phyloP scores from a whole-genome alignment of 2,113 vertebrate genomes.

The Pungitius pungitius region DNA sequence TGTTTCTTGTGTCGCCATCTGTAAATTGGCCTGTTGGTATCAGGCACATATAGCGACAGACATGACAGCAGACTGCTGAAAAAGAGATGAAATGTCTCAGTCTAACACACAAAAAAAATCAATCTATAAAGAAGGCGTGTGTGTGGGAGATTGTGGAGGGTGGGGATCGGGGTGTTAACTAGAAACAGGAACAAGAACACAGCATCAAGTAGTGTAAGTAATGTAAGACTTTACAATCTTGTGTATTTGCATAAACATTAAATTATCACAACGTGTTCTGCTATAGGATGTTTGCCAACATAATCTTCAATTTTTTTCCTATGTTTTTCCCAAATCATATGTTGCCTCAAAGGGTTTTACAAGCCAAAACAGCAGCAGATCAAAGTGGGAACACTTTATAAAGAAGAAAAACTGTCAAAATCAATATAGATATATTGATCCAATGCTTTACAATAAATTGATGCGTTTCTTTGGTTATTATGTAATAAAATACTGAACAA shows the following conservation, averaged over 20 bases:
- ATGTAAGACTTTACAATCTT: neutral
- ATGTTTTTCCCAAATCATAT: neutral
- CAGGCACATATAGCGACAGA: slow-evolving; percentile 66
- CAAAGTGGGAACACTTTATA: neutral
- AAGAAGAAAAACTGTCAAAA: neutral
- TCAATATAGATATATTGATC: neutral
- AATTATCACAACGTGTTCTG: neutral
- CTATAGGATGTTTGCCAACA: neutral
- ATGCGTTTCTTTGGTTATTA: neutral
- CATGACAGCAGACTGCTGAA: slow-evolving; percentile 61
- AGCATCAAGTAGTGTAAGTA: neutral
- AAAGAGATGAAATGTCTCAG: slow-evolving; percentile 56
- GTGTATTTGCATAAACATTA: neutral
- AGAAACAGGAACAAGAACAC: slow-evolving; percentile 32
- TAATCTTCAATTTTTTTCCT: too few relatives aligned
- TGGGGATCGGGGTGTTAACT: slow-evolving; percentile 33
- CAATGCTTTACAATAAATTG: neutral
- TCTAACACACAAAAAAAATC: slow-evolving; percentile 59
- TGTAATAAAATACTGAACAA: slow-evolving; percentile 6
- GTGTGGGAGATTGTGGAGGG: neutral
- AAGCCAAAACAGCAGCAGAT: neutral
- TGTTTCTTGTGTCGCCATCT: slow-evolving; percentile 73
- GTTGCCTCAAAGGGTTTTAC: neutral
- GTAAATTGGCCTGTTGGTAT: slow-evolving; percentile 79
- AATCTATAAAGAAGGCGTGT: slow-evolving; percentile 49